Base-by-base conservation (phyloP, 2,797 vertebrate genomes). In the Galaxias olidus region DNA sequence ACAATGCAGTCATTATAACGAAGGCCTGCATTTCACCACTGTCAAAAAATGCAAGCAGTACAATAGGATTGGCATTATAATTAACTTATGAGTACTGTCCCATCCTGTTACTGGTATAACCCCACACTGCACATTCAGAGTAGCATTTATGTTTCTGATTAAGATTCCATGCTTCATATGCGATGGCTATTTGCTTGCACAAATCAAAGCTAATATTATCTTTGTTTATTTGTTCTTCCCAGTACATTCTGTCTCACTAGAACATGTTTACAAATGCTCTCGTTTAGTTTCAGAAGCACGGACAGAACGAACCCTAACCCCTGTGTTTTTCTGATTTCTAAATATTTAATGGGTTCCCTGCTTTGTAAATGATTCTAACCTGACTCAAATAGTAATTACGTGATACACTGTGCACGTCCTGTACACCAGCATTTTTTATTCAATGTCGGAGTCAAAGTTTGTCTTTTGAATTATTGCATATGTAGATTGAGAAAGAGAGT, bases 291-390 rank as follows among this genome's bases (percentile, higher is more conserved):
- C 51, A 52, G 61, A 50, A 55, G 64, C 8, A 42, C 74, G 72
- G 66, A 81, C 74, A 77, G 61, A 54, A 12, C 49, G 76, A 75
- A 84, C 80, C 79, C 68, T 73, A 76, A 71, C 53, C 69, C 54
- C 65, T 66, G 70, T 72, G n/a, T 63, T 70, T 80, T 74, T 71
- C 58, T 58, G 63, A 76, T 72, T 71, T 74, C 58, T 83, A 79
- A 81, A 79, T 79, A 78, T 85, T 84, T 78, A 78, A 84, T 78
- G 75, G 62, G 62, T 57, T 83, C 44, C 45, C 69, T 63, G 65
- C 80, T 68, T 70, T 73, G 76, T 74, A 82, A 77, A 80, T 61
- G 56, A 73, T 60, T 44, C 55, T 50, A 71, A 51, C 65, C 65
- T 79, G 59, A 65, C 65, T 79, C 57, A 75, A 77, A 84, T 78